Evolutionary conservation across 2,888 invertebrate genomes (phyloP).

Genomic region (Pinctada fucata): DNA sequence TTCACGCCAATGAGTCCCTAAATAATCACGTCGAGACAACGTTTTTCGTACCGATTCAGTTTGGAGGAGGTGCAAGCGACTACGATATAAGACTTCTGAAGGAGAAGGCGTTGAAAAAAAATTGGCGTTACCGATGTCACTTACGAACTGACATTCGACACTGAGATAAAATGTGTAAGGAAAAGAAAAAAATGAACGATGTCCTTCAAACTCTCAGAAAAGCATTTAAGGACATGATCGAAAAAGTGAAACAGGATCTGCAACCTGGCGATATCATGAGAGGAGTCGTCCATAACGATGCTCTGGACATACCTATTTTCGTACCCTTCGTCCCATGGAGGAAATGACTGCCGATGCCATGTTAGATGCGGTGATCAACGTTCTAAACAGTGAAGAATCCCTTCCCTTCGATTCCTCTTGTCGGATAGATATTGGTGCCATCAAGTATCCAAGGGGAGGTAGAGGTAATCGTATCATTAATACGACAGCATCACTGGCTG

Average conservation of each 20-base stretch:
- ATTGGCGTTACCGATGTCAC: background rate
- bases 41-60: background rate
- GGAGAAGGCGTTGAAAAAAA: conserved; percentile 6
- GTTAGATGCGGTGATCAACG: background rate
- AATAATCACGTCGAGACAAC: background rate
- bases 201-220: conserved; percentile 2
- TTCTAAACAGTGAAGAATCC: no score
- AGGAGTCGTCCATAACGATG: no score
- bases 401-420: no score
- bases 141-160: conserved; percentile 9
- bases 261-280: no score
- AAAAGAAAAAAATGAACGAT: conserved; percentile 10
- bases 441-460: no score
- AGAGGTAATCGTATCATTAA: background rate
- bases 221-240: no score
- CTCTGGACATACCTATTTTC: conserved; percentile 5
- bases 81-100: conserved; percentile 1
- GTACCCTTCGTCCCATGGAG: conserved; percentile 6
- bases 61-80: background rate
- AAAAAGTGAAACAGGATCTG: no score
- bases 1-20: conserved; percentile 1
- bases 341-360: conserved; percentile 3
- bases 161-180: background rate
- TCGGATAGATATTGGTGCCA: conserved; percentile 10
- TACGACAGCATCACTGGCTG: background rate